Evolutionary conservation across 2,888 invertebrate genomes (phyloP).

Genomic region (Dicyrtomina minuta): DNA sequence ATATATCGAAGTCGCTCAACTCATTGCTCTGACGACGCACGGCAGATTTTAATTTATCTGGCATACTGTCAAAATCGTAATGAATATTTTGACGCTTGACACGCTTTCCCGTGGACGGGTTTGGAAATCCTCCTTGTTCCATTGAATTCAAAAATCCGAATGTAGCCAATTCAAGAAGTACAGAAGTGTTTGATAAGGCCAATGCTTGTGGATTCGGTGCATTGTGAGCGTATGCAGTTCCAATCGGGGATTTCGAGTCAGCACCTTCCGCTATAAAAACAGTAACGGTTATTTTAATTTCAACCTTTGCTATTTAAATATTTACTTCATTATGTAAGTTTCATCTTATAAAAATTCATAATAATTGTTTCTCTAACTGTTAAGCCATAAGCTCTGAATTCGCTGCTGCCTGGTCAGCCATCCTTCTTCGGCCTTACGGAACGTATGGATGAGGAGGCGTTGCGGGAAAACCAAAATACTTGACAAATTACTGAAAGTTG

Average conservation of each 20-base stretch:
- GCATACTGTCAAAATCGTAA: conserved; percentile 12
- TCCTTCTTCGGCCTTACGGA: conserved; percentile 76
- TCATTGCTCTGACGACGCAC: conserved; percentile 12
- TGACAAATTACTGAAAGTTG: no score
- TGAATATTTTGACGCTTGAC: conserved; percentile 42
- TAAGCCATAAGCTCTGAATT: conserved; percentile 78
- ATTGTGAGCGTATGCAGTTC: conserved; percentile 85
- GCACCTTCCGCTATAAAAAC: conserved; percentile 70
- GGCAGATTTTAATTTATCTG: neutral
- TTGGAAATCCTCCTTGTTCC: conserved; percentile 51
- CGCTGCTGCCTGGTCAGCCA: conserved; percentile 72
- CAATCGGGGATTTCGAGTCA: conserved; percentile 81
- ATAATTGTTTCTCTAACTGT: conserved; percentile 61
- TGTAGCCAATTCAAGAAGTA: conserved; percentile 82
- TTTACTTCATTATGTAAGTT: neutral
- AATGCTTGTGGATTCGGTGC: conserved; percentile 84
- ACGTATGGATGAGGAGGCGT: conserved; percentile 69
- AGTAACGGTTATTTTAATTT: neutral
- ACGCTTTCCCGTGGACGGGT: conserved; percentile 6
- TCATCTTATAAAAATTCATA: neutral
- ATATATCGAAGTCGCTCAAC: conserved; percentile 24
- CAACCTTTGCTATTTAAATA: neutral
- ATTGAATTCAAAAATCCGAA: conserved; percentile 73
- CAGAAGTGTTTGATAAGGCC: conserved; percentile 78
- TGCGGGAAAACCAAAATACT: conserved; percentile 35